These are phyloP conservation scores for Drosophila nikananu DNA, from an alignment of 1,140 invertebrate genomes.

Conservation along the genomic window DNA sequence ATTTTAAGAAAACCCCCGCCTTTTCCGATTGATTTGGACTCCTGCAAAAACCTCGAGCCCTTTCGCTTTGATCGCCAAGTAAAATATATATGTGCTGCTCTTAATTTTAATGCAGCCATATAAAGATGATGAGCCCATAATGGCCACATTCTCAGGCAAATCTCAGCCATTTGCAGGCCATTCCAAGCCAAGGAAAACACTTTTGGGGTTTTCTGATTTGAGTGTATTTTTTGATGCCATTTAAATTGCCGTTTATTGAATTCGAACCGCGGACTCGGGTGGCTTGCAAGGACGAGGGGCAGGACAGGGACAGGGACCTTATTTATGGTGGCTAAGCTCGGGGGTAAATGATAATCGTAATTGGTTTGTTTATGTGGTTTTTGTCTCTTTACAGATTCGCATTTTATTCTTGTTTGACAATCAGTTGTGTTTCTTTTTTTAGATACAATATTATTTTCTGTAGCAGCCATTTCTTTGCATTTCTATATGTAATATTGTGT, in stretches of 20 bases:
- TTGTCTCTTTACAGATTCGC: constrained; percentile 49
- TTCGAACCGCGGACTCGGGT: constrained; percentile 20
- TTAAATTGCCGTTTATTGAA: constrained; percentile 73
- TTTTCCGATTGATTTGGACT: background rate
- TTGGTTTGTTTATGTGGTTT: constrained; percentile 36
- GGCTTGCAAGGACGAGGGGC: background rate
- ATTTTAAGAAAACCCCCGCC: background rate
- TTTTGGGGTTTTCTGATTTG: constrained; percentile 39
- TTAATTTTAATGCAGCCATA: constrained; percentile 24
- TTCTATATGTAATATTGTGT: constrained; percentile 64
- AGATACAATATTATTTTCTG: constrained; percentile 68
- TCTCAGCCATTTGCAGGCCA: constrained; percentile 5
- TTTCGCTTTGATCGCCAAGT: constrained; percentile 3
- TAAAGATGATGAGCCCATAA: constrained; percentile 35
- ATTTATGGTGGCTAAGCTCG: constrained; percentile 18
- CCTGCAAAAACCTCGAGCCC: background rate
- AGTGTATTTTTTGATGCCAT: constrained; percentile 72
- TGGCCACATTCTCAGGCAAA: background rate
- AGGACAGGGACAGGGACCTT: background rate
- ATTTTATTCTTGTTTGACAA: constrained; percentile 78
- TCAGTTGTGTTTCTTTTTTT: constrained; percentile 57
- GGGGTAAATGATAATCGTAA: constrained; percentile 42
- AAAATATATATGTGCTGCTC: background rate
- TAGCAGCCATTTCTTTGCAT: constrained; percentile 55
- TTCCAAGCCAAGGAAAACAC: constrained; percentile 65